Conservation (phyloP, 1,140 invertebrate genomes). For the Apis laboriosa region DNA sequence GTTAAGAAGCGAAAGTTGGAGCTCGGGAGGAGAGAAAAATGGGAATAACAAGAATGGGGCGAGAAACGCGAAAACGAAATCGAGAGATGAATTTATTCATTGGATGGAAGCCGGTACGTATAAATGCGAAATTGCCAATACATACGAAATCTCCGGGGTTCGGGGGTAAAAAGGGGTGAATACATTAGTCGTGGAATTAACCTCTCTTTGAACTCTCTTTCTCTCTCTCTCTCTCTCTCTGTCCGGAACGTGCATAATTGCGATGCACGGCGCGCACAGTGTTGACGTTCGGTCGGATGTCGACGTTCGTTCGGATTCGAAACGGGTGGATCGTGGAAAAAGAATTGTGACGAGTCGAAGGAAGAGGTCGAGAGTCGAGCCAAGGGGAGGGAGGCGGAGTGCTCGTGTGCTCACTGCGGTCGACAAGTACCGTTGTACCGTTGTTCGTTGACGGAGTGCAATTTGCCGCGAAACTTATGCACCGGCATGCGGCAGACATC, state of each 20-base stretch:
- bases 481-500: constrained; percentile 75
- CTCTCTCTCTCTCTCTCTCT: constrained; percentile 73
- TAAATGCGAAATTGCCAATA: constrained; percentile 81
- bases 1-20: not conserved
- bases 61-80: constrained; percentile 67
- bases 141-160: constrained; percentile 81
- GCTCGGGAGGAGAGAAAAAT: not conserved
- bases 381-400: constrained; percentile 23
- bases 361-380: not conserved
- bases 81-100: constrained; percentile 76
- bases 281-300: constrained; percentile 30
- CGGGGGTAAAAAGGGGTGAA: constrained; percentile 81
- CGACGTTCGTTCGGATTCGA: not conserved
- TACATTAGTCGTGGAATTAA: constrained; percentile 80
- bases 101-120: constrained; percentile 70
- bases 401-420: constrained; percentile 5
- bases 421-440: constrained; percentile 19
- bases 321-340: not conserved
- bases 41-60: constrained; percentile 4
- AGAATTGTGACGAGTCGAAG: constrained; percentile 36
- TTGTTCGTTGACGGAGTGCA: constrained; percentile 42
- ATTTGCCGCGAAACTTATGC: constrained; percentile 72
- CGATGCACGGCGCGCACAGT: constrained; percentile 67
- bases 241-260: constrained; percentile 77
- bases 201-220: constrained; percentile 76